Evolutionary conservation across 2,888 invertebrate genomes (phyloP).

Genomic region (Scotopteryx bipunctaria): DNA sequence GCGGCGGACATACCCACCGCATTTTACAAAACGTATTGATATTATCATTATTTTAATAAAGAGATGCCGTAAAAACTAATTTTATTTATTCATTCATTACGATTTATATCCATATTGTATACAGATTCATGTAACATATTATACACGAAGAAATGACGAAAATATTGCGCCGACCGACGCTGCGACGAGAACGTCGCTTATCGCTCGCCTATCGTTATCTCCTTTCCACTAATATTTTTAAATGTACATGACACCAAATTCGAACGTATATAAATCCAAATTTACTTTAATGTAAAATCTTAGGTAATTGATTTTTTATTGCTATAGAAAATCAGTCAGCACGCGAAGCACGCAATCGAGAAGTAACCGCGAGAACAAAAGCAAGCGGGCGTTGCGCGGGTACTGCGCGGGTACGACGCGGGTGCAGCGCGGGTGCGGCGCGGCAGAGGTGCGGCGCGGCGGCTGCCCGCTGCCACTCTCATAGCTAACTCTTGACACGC

Average conservation of each 20-base stretch:
- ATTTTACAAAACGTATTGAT: conserved; percentile 82
- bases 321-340: conserved; percentile 85
- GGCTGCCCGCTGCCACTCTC: conserved; percentile 46
- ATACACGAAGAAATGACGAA: conserved; percentile 85
- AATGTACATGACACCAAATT: conserved; percentile 85
- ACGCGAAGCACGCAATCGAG: conserved; percentile 85
- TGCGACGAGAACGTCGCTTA: conserved; percentile 69
- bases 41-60: conserved; percentile 83
- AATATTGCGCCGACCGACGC: conserved; percentile 77
- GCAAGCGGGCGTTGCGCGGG: conserved; percentile 66
- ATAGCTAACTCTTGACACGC: conserved; percentile 68
- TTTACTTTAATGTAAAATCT: conserved; percentile 84
- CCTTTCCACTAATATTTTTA: conserved; percentile 80
- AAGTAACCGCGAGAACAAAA: conserved; percentile 83
- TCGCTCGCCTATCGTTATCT: conserved; percentile 80
- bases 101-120: conserved; percentile 84
- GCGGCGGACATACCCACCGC: conserved; percentile 79
- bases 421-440: conserved; percentile 44
- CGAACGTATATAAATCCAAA: conserved; percentile 84
- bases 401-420: conserved; percentile 40
- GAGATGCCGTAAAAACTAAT: conserved; percentile 83
- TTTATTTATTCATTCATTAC: conserved; percentile 81
- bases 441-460: conserved; percentile 40
- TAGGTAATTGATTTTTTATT: conserved; percentile 85
- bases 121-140: conserved; percentile 86